Evolutionary conservation across 2,888 invertebrate species (phyloP).

Genomic region (Plebejus melissa): DNA sequence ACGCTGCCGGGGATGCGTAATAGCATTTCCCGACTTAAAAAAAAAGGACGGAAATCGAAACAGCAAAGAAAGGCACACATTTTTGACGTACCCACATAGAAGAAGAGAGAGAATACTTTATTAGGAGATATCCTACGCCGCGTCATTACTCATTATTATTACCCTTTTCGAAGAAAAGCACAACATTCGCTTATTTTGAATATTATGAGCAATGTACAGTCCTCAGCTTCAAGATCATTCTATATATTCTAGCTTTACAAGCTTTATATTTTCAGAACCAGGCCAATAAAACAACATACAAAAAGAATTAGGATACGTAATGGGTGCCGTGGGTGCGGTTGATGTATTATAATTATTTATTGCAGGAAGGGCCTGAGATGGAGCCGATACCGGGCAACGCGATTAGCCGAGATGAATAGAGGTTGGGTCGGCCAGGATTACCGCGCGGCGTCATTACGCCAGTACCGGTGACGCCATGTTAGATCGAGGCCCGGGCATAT

Average conservation of each 20-base stretch:
- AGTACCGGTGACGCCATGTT: not conserved
- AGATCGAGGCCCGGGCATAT: not conserved
- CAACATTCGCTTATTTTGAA: not conserved
- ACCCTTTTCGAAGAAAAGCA: too few relatives aligned
- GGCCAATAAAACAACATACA: not conserved
- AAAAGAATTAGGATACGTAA: not conserved
- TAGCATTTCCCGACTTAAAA: too few relatives aligned
- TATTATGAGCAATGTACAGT: not conserved
- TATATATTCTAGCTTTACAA: too few relatives aligned
- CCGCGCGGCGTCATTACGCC: not conserved
- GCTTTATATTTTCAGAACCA: not conserved
- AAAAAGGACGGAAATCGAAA: too few relatives aligned
- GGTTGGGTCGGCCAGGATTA: not conserved
- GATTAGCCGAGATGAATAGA: conserved; percentile 25
- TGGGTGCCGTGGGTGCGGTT: not conserved
- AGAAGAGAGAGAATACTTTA: too few relatives aligned
- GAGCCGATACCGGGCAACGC: conserved; percentile 15
- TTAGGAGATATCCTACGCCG: too few relatives aligned
- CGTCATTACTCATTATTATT: too few relatives aligned
- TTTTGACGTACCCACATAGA: too few relatives aligned
- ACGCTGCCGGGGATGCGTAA: too few relatives aligned
- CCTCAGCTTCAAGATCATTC: not conserved
- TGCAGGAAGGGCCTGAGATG: conserved; percentile 13
- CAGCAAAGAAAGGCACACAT: too few relatives aligned
- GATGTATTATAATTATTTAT: conserved; percentile 25